A percentile compares a stretch with the other conserved stretches of the same genome.
These are phyloP conservation scores for Urocynchramus pylzowi DNA, from an alignment of 2,113 vertebrate genomes.

Conservation along the genomic window DNA sequence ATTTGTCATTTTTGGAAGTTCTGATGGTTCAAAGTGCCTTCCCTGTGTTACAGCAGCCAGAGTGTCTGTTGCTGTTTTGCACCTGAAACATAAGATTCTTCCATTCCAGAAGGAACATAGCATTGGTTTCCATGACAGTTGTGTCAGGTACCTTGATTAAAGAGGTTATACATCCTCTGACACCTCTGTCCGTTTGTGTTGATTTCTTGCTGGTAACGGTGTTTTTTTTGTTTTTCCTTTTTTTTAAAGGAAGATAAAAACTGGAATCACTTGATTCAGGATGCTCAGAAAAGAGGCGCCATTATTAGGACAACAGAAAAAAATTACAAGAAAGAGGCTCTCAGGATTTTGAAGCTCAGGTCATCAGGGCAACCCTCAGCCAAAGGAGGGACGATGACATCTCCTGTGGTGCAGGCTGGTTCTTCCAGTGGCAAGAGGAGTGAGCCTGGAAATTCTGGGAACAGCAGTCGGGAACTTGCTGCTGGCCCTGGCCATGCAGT, in stretches of 20 bases:
- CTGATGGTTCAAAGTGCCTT: conserved; percentile 1
- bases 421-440: not conserved
- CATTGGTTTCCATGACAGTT: conserved; percentile 17
- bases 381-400: not conserved
- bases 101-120: conserved; percentile 18
- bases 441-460: not conserved
- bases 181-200: not conserved
- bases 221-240: not conserved
- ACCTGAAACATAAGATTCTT: conserved; percentile 33
- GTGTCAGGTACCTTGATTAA: conserved; percentile 24
- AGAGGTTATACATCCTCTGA: not conserved
- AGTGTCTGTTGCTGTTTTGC: conserved; percentile 21
- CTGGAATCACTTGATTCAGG: conserved; percentile 82
- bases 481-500: not conserved
- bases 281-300: conserved; percentile 75
- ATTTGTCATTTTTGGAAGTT: not conserved
- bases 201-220: not conserved
- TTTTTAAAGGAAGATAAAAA: conserved; percentile 75
- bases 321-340: conserved; percentile 65
- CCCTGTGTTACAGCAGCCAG: conserved; percentile 43
- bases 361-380: not conserved
- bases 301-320: conserved; percentile 72
- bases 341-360: conserved; percentile 76
- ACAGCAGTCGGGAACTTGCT: not conserved
- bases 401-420: not conserved